Percentiles rank a stretch among this genome's conserved stretches.
Conservation (phyloP, 2,888 invertebrate genomes). For the Dolomedes plantarius region DNA sequence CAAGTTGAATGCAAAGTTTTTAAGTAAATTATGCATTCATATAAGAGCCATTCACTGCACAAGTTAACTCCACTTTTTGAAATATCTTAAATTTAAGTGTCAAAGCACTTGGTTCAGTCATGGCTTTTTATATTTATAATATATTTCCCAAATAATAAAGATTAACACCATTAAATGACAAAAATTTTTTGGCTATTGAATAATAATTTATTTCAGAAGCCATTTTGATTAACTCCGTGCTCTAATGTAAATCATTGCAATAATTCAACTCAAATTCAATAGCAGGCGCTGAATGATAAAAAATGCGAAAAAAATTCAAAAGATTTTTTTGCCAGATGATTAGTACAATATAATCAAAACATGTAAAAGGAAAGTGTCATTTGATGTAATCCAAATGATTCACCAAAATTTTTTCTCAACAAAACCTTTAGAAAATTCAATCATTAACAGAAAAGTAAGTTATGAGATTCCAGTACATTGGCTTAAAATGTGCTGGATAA, state of each 20-base stretch:
- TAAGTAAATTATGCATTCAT: too few species aligned
- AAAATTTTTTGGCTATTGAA: not conserved
- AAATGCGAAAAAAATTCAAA: too few species aligned
- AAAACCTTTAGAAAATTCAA: too few species aligned
- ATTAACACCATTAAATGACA: not conserved
- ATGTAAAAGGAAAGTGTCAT: too few species aligned
- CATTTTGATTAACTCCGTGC: not conserved
- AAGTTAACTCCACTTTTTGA: not conserved
- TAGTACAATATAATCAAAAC: constrained; percentile 13
- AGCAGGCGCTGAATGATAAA: not conserved
- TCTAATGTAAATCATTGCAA: not conserved
- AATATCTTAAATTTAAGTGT: not conserved
- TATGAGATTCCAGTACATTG: not conserved
- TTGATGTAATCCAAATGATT: too few species aligned
- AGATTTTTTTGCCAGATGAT: not conserved
- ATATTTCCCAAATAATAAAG: not conserved
- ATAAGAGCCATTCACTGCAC: not conserved
- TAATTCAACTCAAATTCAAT: not conserved
- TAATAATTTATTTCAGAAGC: not conserved
- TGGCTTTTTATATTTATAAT: not conserved
- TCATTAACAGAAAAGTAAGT: not conserved
- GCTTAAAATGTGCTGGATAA: not conserved
- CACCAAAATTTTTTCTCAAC: too few species aligned
- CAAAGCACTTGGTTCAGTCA: not conserved
- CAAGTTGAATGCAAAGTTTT: too few species aligned